phyloP scores from a whole-genome alignment of 35 echinoderm and acorn worm species.

The Ophioderma brevispina region DNA sequence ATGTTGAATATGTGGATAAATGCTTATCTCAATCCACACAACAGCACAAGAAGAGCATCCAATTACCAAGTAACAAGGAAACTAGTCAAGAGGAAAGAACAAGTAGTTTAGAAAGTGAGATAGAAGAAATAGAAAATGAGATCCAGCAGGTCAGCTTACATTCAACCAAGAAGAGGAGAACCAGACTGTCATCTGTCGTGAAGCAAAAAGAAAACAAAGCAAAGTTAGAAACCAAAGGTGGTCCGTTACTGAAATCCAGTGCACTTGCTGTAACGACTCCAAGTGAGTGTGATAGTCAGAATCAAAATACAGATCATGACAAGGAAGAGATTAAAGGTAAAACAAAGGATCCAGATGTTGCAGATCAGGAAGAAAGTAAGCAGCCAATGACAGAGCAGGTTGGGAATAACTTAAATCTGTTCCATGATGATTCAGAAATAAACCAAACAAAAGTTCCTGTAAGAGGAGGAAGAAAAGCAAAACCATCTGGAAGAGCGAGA shows the following conservation, averaged over 20 bases:
- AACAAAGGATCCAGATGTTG: no score
- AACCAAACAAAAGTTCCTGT: neutral
- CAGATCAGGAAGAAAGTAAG: neutral
- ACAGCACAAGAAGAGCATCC: no score
- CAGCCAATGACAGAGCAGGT: neutral
- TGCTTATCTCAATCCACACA: no score
- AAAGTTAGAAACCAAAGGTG: no score
- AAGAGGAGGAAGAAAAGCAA: neutral
- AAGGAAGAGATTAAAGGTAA: no score
- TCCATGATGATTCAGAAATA: neutral
- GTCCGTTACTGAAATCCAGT: no score
- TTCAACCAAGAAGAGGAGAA: neutral
- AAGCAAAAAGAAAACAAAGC: neutral
- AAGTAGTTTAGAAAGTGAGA: neutral
- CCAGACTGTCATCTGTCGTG: neutral
- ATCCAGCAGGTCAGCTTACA: neutral
- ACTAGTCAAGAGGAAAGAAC: no score
- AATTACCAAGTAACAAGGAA: no score
- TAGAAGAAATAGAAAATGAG: neutral
- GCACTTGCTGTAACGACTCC: no score
- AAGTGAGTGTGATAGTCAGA: no score
- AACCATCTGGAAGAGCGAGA: neutral
- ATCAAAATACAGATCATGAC: no score
- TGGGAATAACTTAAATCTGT: neutral
- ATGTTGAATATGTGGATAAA: no score